These are phyloP conservation scores for Syncerus caffer DNA, from an alignment of 2,797 vertebrate genomes.

Conservation along the genomic window DNA sequence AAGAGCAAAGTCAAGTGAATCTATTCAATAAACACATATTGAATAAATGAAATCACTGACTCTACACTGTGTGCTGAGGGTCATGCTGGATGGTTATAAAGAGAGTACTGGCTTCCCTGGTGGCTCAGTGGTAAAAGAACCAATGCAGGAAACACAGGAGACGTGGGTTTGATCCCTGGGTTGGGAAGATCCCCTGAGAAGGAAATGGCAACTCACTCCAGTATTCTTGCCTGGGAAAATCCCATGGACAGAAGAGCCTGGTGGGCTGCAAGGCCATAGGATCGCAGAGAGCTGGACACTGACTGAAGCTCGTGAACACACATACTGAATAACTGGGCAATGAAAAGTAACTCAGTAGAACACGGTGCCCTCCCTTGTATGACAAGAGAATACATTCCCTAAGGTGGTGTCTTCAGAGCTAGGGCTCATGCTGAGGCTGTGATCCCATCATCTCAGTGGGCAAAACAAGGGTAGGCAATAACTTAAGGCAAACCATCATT, in stretches of 20 bases:
- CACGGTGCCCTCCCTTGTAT: background rate
- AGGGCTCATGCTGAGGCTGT: conserved; percentile 74
- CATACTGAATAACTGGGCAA: background rate
- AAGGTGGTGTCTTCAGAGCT: conserved; percentile 73
- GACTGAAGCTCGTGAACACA: background rate
- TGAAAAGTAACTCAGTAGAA: background rate
- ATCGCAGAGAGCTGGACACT: background rate
- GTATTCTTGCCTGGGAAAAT: background rate
- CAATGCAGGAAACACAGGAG: background rate
- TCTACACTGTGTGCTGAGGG: background rate
- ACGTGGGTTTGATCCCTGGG: background rate
- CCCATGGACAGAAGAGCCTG: background rate
- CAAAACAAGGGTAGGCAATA: conserved; percentile 79
- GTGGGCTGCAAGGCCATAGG: background rate
- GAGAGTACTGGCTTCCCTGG: background rate
- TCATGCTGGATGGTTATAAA: background rate
- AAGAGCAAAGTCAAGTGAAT: background rate
- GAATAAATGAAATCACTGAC: background rate
- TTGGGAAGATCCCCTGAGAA: background rate
- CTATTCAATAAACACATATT: background rate
- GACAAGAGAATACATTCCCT: conserved; percentile 74
- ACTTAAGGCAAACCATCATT: background rate
- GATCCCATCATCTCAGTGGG: conserved; percentile 76
- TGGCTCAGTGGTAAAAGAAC: background rate
- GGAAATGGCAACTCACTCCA: background rate